Base-by-base conservation (phyloP, 2,797 vertebrate genomes). In the Aldrovandia affinis region DNA sequence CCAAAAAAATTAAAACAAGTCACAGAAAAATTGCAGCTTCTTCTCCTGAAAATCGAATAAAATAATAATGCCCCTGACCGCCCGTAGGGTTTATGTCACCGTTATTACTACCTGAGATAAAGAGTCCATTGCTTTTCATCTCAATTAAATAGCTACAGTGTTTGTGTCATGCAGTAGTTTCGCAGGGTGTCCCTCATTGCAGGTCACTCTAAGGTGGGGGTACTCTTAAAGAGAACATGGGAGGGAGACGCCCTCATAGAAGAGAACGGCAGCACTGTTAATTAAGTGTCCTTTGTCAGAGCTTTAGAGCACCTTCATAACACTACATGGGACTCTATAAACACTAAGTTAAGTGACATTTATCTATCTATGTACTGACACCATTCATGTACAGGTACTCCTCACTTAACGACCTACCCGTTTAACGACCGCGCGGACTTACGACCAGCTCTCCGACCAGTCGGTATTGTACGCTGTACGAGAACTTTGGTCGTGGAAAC, bases 141-240 rank as follows among this genome's bases (percentile, higher is more conserved):
- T 93, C 93, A 90, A 93, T 94, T 95, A 95, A 94, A 96, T 93
- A 96, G 93, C 94, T 96, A 95, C 95, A 96, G 95, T 96, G 94
- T 94, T 92, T 92, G 94, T 95, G 94, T 95, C 93, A 92, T 94
- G 93, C 94, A 95, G 94, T 95, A 95, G 94, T 95, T 93, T 91
- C 90, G 85, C 91, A 89, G 91, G 68, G 83, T 88, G 88, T 92
- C 91, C 92, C 90, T 90, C 90, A 89, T 85, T 84, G 86, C 89
- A 89, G 90, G 92, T 94, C 92, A 88, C 88, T 92, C 90, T 54
- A 75, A 70, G 82, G 65, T 68, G 81, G 70, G 81, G 57, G 55
- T 28, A 30, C 70, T 78, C 33, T 22, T 42, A 73, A 73, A 20
- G 14, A 36, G 65, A 36, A 50, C 6, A 78, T 57, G 28, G 47